phyloP scores from a whole-genome alignment of 2,797 vertebrate genomes.

The Pipistrellus nathusii region DNA sequence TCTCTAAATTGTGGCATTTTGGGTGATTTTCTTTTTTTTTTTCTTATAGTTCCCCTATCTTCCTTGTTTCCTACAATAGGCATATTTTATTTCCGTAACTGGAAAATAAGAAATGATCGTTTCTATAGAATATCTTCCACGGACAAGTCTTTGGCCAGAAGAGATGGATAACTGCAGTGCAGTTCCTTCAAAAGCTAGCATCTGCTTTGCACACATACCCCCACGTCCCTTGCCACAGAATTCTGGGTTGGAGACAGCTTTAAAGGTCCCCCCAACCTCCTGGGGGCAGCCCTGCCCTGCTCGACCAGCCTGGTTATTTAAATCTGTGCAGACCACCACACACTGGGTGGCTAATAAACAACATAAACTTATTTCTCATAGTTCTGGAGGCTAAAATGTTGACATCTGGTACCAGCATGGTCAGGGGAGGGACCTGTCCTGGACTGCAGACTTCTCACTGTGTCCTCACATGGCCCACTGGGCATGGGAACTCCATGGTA shows the following conservation, averaged over 20 bases:
- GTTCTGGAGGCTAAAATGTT: neutral
- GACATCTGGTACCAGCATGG: neutral
- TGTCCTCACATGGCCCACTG: neutral
- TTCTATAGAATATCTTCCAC: constrained; percentile 42
- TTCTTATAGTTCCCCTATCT: neutral
- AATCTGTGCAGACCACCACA: neutral
- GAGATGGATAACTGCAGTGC: neutral
- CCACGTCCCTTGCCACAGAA: neutral
- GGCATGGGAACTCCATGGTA: neutral
- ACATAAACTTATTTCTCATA: neutral
- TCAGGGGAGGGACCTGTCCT: neutral
- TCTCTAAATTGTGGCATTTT: neutral
- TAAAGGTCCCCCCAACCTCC: neutral
- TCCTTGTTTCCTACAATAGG: constrained; percentile 31
- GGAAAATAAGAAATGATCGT: neutral
- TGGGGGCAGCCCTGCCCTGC: too few relatives aligned
- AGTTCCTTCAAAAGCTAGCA: neutral
- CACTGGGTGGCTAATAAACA: neutral
- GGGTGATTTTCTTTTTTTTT: neutral
- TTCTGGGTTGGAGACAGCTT: neutral
- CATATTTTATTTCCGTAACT: constrained; percentile 25
- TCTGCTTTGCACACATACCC: neutral
- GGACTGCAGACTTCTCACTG: neutral
- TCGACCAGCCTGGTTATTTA: neutral
- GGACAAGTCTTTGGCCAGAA: constrained; percentile 37